Evolutionary conservation across 2,797 vertebrate genomes (phyloP), one percentile per base, ranked within the genome.

Genomic region (Platalea minor): DNA sequence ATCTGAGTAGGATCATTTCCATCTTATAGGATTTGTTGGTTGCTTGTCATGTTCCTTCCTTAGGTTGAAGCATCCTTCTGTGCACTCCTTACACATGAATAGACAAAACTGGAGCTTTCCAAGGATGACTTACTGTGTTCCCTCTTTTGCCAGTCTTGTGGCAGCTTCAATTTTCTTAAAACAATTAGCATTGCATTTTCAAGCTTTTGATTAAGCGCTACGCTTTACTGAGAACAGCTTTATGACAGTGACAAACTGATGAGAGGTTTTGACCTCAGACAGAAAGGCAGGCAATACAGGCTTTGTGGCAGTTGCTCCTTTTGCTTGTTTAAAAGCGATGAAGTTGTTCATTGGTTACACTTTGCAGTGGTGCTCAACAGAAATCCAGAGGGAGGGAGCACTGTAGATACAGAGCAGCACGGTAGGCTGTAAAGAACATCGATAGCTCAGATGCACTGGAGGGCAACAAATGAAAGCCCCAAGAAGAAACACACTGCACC

Each of bases 31-130:
- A 43, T 57, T 65, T 68, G 8, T 3, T 45, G 19, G 4, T 54
- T 79, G 41, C 37, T 75, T 72, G 53, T 60, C 60, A 18, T 3
- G 9, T 10, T 46, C 88, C 41, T 56, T 33, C 9, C 45, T n/a
- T 2, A 13, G 28, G 14, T 35, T 63, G 39, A 46, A 51, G 39
- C 15, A 51, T 17, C 21, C 18, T 69, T 43, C 26, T 78, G 31
- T 13, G 3, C 39, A 78, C 73, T 29, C 46, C 48, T 35, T 15
- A 6, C 20, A 51, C 11, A 28, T 0, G 3, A 63, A 31, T 0
- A 17, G 31, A 13, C 25, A 83, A 39, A 43, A 43, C 31, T 19
- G 16, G 29, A 78, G n/a, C 37, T 51, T 51, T 72, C 43, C 15
- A 29, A 24, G 75, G 59, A 59, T 5, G 46, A n/a, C 5, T 56